Base-by-base conservation (phyloP, 2,797 vertebrate species). In the Clarias laeviceps region DNA sequence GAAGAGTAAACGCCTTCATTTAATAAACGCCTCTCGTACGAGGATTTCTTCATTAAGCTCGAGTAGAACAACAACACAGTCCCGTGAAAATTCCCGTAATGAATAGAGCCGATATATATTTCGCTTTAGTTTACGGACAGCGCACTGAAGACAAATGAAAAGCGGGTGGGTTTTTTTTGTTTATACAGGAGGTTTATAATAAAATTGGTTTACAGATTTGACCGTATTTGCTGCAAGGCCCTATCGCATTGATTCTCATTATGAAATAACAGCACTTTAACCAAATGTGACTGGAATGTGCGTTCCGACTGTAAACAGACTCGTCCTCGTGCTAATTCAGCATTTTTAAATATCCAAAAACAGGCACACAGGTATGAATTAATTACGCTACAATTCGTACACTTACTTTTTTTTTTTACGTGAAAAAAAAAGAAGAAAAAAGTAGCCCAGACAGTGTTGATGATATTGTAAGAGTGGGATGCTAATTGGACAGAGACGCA, bases 1-100 rank as follows among this genome's bases (percentile, higher is more conserved):
- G 59, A 65, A 72, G 82, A 73, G 74, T 17, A 76, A 74, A 68
- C 59, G 66, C 80, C 73, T 87, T 85, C 80, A 45, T 77, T 72
- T 69, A 72, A 87, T 77, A 62, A 59, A 40, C 34, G 73, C 57
- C 50, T 54, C 12, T 40, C 45, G 77, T 74, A 59, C 70, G 27
- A 40, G 27, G 62, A 45, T 61, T 65, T 29, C 61, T 61, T 82
- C 72, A 85, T 85, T 70, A 37, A 69, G 24, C 27, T 57, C 27
- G 85, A 18, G 0, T 62, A 76, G 29, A 0, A 18, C 22, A 74
- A 37, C 12, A 56, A 29, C 0, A 17, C 22, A 34, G 14, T 3
- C 54, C 12, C 32, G 74, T 66, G 50, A 66, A 76, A 82, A 45
- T 37, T 24, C 32, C 27, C 4, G 4, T 76, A 82, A 86, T 34